These are phyloP conservation scores for Merluccius polli DNA, from an alignment of 2,797 vertebrate genomes.

Conservation along the genomic window DNA sequence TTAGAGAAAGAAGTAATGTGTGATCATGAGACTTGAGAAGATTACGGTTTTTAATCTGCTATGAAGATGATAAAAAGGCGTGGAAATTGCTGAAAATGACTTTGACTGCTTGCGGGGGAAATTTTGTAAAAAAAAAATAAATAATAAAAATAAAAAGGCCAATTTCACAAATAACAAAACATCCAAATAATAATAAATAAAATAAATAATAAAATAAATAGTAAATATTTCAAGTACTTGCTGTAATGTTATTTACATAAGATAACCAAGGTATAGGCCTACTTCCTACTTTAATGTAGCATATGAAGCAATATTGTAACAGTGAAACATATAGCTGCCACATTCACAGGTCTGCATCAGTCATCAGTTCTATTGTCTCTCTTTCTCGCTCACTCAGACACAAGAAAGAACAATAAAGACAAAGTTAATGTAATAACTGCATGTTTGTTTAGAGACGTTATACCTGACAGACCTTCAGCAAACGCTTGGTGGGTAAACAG, in stretches of 20 bases:
- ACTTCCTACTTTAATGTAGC: no score
- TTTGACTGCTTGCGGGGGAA: neutral
- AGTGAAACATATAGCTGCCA: neutral
- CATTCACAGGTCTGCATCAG: neutral
- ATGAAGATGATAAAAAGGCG: conserved; percentile 35
- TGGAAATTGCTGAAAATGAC: conserved; percentile 11
- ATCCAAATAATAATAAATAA: neutral
- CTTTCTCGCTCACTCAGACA: neutral
- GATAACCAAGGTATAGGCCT: neutral
- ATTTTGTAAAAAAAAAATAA: neutral
- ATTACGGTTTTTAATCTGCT: conserved; percentile 43
- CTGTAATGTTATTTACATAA: neutral
- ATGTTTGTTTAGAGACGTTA: neutral
- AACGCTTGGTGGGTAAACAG: conserved; percentile 31
- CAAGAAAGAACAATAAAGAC: no score
- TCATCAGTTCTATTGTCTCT: neutral
- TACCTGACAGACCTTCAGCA: neutral
- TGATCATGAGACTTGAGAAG: conserved; percentile 68
- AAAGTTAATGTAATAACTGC: no score
- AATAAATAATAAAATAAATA: no score
- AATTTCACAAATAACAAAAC: neutral
- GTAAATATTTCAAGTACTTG: neutral
- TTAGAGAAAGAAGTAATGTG: conserved; percentile 62
- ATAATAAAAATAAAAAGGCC: neutral
- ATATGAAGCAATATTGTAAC: no score